Conservation (phyloP, 2,797 vertebrate species). For the Lagodon rhomboides region DNA sequence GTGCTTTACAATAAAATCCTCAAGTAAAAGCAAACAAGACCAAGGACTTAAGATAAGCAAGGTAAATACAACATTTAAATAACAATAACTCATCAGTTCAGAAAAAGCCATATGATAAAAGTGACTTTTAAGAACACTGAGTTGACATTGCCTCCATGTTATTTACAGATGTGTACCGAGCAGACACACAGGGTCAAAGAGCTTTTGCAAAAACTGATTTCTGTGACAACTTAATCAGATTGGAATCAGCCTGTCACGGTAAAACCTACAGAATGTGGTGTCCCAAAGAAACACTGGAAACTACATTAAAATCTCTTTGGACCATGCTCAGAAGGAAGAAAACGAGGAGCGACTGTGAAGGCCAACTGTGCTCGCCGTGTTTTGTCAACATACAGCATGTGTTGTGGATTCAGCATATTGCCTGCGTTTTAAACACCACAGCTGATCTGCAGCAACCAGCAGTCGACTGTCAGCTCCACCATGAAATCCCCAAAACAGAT, state of each 20-base stretch:
- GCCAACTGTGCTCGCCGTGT: conserved; percentile 21
- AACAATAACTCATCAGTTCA: no score
- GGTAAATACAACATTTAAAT: no score
- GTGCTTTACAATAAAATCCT: no score
- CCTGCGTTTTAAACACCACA: conserved; percentile 6
- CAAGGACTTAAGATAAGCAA: no score
- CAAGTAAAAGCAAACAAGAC: no score
- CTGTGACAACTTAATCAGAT: conserved; percentile 11
- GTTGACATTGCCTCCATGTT: not conserved
- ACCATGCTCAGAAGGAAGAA: not conserved
- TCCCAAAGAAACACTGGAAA: not conserved
- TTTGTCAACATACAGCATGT: conserved; percentile 49
- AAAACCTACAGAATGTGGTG: not conserved
- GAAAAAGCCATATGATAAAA: no score
- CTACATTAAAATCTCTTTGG: not conserved
- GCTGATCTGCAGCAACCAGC: conserved; percentile 24
- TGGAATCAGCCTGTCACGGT: not conserved
- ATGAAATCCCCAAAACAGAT: not conserved
- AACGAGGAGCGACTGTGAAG: not conserved
- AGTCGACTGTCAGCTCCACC: not conserved
- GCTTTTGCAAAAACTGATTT: conserved; percentile 4
- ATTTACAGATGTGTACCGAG: not conserved
- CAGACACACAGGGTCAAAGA: not conserved
- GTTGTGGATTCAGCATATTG: conserved; percentile 32
- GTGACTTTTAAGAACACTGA: no score